Percentiles rank a stretch among this genome's conserved stretches.
These are phyloP conservation scores for Spondyliosoma cantharus DNA, from an alignment of 2,797 vertebrate genomes.

Conservation along the genomic window DNA sequence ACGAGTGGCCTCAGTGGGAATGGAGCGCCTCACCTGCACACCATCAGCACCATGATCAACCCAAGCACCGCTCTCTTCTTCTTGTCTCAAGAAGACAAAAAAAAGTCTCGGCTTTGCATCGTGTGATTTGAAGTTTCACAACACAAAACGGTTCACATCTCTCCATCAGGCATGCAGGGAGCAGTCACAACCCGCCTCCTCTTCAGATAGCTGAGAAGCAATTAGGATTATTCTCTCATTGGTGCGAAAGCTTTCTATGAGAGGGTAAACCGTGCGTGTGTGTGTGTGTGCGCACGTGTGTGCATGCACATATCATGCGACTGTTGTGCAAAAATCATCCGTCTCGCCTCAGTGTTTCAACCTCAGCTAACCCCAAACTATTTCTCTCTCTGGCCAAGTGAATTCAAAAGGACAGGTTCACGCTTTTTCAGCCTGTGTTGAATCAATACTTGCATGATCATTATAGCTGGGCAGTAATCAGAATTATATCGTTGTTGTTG, in stretches of 20 bases:
- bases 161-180: constrained; percentile 69
- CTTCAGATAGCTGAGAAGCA: constrained; percentile 63
- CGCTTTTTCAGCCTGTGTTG: not conserved
- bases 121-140: constrained; percentile 52
- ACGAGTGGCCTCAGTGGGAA: constrained; percentile 53
- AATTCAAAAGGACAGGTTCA: constrained; percentile 2
- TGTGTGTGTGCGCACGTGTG: constrained; percentile 30
- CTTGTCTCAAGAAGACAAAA: constrained; percentile 65
- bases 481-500: too few species aligned
- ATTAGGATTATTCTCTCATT: constrained; percentile 73
- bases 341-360: constrained; percentile 31
- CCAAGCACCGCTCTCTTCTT: constrained; percentile 61
- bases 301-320: constrained; percentile 59
- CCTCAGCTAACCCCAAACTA: constrained; percentile 29
- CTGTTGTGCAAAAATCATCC: constrained; percentile 47
- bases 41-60: constrained; percentile 55
- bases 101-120: constrained; percentile 59
- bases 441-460: not conserved
- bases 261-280: constrained; percentile 41
- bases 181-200: constrained; percentile 45
- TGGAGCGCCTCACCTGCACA: constrained; percentile 55
- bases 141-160: constrained; percentile 48
- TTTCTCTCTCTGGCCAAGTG: not conserved
- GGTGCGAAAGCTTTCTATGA: constrained; percentile 65
- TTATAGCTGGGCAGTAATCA: too few species aligned